These are phyloP conservation scores for Halcyon leucocephala DNA, from an alignment of 2,797 vertebrate genomes.

Conservation along the genomic window DNA sequence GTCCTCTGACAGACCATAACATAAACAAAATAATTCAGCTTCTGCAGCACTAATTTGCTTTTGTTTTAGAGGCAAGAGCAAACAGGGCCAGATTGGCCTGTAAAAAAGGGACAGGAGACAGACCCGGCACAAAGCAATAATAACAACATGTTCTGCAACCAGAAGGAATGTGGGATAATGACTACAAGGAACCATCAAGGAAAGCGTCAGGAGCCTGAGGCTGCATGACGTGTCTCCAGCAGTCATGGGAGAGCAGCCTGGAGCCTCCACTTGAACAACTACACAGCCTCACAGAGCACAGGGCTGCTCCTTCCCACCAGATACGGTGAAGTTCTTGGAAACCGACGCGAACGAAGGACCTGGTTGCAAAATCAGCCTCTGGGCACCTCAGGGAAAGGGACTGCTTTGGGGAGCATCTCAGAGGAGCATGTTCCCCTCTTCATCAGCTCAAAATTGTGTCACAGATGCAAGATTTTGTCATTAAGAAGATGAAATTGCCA, in stretches of 20 bases:
- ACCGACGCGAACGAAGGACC: neutral
- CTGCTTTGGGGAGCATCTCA: neutral
- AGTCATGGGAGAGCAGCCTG: constrained; percentile 45
- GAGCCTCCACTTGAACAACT: neutral
- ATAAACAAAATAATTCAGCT: constrained; percentile 29
- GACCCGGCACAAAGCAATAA: constrained; percentile 29
- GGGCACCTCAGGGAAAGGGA: neutral
- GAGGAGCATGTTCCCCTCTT: neutral
- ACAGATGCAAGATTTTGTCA: neutral
- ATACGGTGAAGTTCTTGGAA: neutral
- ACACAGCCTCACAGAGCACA: neutral
- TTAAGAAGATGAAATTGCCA: neutral
- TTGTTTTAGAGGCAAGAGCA: constrained; percentile 44
- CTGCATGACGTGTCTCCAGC: constrained; percentile 27
- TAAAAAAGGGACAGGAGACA: constrained; percentile 54
- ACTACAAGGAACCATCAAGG: constrained; percentile 41
- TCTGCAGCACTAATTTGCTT: constrained; percentile 24
- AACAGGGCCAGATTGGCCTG: constrained; percentile 20
- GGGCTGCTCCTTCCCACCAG: neutral
- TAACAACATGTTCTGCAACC: constrained; percentile 57
- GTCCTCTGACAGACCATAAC: neutral
- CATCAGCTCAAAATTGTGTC: neutral
- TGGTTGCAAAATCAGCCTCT: constrained; percentile 13
- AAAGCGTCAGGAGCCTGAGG: constrained; percentile 36
- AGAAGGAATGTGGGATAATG: constrained; percentile 69